Conservation (phyloP, 2,888 invertebrate genomes). For the Andrena bicolor region DNA sequence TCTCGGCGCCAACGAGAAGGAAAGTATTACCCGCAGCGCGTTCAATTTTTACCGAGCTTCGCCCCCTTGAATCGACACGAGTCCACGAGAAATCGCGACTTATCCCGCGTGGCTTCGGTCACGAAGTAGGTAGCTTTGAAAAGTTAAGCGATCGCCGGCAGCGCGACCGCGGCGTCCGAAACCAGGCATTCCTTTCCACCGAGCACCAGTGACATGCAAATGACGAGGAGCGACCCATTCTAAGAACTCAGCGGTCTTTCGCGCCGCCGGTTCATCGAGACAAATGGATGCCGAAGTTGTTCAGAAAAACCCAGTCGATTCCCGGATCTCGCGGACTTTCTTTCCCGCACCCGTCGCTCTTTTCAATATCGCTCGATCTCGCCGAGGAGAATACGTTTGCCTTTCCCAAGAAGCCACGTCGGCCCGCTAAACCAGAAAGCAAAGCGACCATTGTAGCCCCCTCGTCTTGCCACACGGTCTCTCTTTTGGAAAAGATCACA, state of each 20-base stretch:
- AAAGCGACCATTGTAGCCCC: constrained; percentile 32
- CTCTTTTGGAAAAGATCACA: constrained; percentile 46
- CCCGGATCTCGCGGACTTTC: constrained; percentile 33
- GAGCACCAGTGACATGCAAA: constrained; percentile 62
- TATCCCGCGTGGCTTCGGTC: background rate
- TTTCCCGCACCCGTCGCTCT: background rate
- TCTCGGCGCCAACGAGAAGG: background rate
- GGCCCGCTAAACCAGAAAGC: constrained; percentile 59
- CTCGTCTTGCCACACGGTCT: background rate
- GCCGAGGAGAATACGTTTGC: constrained; percentile 4
- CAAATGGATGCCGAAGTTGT: constrained; percentile 22
- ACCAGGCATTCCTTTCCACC: constrained; percentile 62
- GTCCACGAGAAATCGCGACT: background rate
- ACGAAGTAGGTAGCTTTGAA: background rate
- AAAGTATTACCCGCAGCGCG: background rate
- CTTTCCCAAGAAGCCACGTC: constrained; percentile 29
- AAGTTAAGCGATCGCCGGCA: constrained; percentile 27
- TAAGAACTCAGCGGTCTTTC: constrained; percentile 14
- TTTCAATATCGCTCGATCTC: constrained; percentile 25
- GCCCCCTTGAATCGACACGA: background rate
- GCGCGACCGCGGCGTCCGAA: background rate
- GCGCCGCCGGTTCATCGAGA: background rate
- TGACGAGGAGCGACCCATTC: constrained; percentile 45
- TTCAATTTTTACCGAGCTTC: background rate
- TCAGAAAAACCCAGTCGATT: constrained; percentile 33